These are phyloP conservation scores for Riptortus pedestris DNA, from an alignment of 1,140 invertebrate species.

Conservation along the genomic window DNA sequence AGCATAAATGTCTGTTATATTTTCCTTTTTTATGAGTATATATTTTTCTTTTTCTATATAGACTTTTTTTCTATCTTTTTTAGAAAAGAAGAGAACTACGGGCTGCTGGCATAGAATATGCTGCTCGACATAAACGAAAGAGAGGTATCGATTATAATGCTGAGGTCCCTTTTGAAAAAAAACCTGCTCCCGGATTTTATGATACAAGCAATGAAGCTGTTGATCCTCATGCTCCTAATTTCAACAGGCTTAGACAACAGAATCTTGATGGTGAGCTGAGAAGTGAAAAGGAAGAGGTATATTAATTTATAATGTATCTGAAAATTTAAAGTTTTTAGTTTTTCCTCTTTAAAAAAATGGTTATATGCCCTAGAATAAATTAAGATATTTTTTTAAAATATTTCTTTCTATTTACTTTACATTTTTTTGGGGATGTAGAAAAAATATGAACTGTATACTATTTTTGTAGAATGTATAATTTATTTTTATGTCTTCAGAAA, in stretches of 20 bases:
- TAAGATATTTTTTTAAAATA: constrained; percentile 2
- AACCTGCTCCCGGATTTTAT: constrained; percentile 82
- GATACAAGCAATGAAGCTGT: constrained; percentile 82
- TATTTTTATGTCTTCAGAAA: constrained; percentile 37
- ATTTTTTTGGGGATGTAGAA: too few relatives aligned
- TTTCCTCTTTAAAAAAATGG: constrained; percentile 2
- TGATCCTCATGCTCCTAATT: constrained; percentile 80
- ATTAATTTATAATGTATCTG: constrained; percentile 18
- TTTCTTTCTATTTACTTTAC: too few relatives aligned
- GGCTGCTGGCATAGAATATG: constrained; percentile 90
- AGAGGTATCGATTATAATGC: constrained; percentile 93
- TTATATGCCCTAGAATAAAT: neutral
- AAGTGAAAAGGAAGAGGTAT: constrained; percentile 76
- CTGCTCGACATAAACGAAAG: constrained; percentile 59
- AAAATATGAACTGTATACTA: too few relatives aligned
- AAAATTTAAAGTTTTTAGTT: too few relatives aligned
- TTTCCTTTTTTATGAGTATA: too few relatives aligned
- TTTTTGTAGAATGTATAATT: neutral
- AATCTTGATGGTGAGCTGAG: constrained; percentile 85
- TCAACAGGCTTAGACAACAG: constrained; percentile 78
- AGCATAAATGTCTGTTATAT: too few relatives aligned
- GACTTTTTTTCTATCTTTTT: neutral
- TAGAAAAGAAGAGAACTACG: constrained; percentile 88
- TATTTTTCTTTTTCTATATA: constrained; percentile 8
- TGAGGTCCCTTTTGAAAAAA: constrained; percentile 96